Evolutionary conservation across 2,888 invertebrate genomes (phyloP), one percentile per base, ranked within the genome.

Genomic region (Gari tellinella): DNA sequence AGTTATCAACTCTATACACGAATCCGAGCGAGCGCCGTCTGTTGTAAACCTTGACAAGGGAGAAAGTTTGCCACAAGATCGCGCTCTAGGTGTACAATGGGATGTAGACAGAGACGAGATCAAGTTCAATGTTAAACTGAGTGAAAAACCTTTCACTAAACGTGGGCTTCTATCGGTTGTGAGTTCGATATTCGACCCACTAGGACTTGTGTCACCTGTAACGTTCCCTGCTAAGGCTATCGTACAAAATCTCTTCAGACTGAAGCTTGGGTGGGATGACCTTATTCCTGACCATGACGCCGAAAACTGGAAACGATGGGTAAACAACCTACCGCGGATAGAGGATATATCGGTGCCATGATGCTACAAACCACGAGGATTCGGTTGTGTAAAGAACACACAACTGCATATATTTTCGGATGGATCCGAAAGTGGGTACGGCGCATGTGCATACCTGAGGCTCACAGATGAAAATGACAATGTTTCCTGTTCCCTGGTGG

Each of bases 161-260:
- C 64, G 80, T 15, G 70, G 75, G 1, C 53, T 75, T 15, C 60
- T 82, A 12, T 69, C 75, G 0, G 57, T 67, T 12, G 64, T 78
- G 8, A 81, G 78, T 55, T 73, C 81, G 12, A 37, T 80, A 19
- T 82, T 60, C 52, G 80, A 75, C 52, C 80, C 80, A 17, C 58
- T 82, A 25, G 80, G 82, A 46, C 38, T 82, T 25, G 68, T 72
- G 15, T 40, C 75, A 17, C 78, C 72, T 25, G 46, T 68, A 26
- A 57, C 66, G 14, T 45, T 83, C 8, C 40, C 43, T 17, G 75
- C 75, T 17, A 80, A 70, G 49, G 19, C 25, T 10, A 43, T 83
- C 17, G 19, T 75, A n/a, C 83, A 81, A 51, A 45, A 64, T 12
- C 21, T 75, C 5, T 80, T 70, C 56, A 65, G 55, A 51, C 8